Base-by-base conservation (phyloP, 2,888 invertebrate species). In the Unio pictorum region DNA sequence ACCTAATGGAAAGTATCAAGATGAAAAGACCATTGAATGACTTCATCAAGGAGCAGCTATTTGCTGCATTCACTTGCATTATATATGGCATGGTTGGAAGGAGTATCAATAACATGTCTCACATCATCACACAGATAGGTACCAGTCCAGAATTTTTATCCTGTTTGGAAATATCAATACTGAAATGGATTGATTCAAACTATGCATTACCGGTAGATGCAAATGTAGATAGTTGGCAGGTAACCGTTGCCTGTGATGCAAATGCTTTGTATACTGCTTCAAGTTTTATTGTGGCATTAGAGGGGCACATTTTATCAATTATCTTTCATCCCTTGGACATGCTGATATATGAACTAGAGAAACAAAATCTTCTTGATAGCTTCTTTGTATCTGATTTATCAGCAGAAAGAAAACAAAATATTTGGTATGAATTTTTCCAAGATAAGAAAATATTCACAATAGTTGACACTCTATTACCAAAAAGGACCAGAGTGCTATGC, bases 31-130 rank as follows among this genome's bases (percentile, higher is more conserved):
- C 75, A 54, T 57, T 78, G 55, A n/a, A 61, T 30, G 61, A 64
- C 18, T 68, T 67, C 17, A 68, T 80, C 4, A 67, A 66, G 18
- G 74, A 80, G 8, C 71, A 80, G 23, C 64, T 83, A 7, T 76
- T 80, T 54, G 75, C 79, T 78, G 70, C 78, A 30, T 81, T 81
- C 54, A 73, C 79, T 1, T 60, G 75, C 30, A 81, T 83, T 11
- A 69, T 68, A 60, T 83, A 81, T 61, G 58, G 61, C 4, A 55
- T 23, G 17, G 55, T 60, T 28, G 72, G 73, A 20, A 68, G 79
- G 56, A 34, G 69, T 69, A 64, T 74, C 7, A 63, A 69, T 6
- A 78, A 72, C 34, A 72, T 81, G 2, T 62, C 62, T n/a, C n/a
- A 63, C 4, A 26, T 76, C 0, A 66, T 81, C 45, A 45, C 45